phyloP scores from a whole-genome alignment of 2,797 vertebrate species.

The Perdix hodgsoniae region DNA sequence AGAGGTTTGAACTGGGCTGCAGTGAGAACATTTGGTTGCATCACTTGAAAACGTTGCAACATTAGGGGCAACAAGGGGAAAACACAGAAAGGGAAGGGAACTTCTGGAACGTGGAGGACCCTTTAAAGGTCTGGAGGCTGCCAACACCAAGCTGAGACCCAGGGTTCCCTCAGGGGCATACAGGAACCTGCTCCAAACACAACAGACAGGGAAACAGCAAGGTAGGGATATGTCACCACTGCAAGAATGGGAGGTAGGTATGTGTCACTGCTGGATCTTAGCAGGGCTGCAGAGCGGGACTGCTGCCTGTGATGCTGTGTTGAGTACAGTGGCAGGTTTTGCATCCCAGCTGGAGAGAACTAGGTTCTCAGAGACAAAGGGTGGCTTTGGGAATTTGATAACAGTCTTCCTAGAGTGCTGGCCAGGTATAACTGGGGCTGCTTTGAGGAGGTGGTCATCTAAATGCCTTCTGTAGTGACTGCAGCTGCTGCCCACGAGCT shows the following conservation, averaged over 20 bases:
- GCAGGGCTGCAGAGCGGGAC: not conserved
- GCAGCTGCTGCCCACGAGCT: rapidly evolving
- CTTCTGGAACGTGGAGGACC: not conserved
- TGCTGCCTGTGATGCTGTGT: rapidly evolving
- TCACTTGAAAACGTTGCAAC: conserved; percentile 23
- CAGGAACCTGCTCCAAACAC: not conserved
- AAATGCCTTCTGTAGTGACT: not conserved
- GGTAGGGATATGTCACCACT: not conserved
- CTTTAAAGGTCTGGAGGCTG: not conserved
- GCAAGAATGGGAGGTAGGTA: not conserved
- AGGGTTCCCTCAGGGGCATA: rapidly evolving
- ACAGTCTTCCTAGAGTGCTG: not conserved
- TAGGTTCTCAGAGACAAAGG: not conserved
- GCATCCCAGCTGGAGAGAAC: not conserved
- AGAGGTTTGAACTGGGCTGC: not conserved
- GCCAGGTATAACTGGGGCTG: not conserved
- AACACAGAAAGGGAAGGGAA: not conserved
- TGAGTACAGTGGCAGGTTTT: not conserved
- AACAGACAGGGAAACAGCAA: not conserved
- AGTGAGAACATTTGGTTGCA: rapidly evolving
- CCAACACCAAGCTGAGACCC: not conserved
- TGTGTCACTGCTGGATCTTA: not conserved
- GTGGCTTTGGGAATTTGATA: not conserved
- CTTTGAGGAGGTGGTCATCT: not conserved
- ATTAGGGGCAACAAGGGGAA: not conserved